These are phyloP conservation scores for Caenorhabditis drosophilae DNA, from an alignment of 2,888 invertebrate genomes.

Conservation along the genomic window DNA sequence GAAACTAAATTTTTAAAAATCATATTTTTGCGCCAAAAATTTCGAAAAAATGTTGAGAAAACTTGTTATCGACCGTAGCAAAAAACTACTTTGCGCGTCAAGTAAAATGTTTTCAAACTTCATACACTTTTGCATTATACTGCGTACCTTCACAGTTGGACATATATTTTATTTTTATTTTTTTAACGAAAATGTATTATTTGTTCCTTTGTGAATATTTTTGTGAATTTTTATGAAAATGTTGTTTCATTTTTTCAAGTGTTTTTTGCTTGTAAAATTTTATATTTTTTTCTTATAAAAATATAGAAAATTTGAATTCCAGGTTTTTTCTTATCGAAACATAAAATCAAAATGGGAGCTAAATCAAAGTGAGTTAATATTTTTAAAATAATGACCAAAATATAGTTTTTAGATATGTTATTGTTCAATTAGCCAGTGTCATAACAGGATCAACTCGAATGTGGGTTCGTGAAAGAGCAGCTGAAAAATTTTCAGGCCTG, in stretches of 20 bases:
- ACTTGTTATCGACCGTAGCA: not conserved
- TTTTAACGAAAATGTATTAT: not conserved
- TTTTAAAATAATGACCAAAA: not conserved
- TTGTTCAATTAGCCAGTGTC: constrained; percentile 64
- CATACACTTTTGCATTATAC: not conserved
- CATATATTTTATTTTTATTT: not conserved
- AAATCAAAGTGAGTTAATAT: constrained; percentile 63
- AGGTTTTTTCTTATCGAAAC: not conserved
- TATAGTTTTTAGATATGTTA: constrained; percentile 57
- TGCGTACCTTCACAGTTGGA: not conserved
- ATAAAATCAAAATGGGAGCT: constrained; percentile 68
- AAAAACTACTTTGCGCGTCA: not conserved
- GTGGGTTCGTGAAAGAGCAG: constrained; percentile 64
- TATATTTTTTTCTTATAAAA: too few relatives aligned
- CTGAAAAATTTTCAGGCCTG: constrained; percentile 61
- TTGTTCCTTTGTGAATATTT: too few relatives aligned
- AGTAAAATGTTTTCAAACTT: not conserved
- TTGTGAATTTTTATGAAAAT: too few relatives aligned
- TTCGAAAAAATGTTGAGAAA: not conserved
- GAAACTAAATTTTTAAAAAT: too few relatives aligned
- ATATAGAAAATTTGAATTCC: too few relatives aligned
- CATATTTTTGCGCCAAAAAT: too few relatives aligned
- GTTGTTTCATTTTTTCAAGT: not conserved
- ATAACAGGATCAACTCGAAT: constrained; percentile 63
- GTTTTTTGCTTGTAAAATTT: not conserved